phyloP scores from a whole-genome alignment of 2,113 vertebrate species.

The Jacana jacana region DNA sequence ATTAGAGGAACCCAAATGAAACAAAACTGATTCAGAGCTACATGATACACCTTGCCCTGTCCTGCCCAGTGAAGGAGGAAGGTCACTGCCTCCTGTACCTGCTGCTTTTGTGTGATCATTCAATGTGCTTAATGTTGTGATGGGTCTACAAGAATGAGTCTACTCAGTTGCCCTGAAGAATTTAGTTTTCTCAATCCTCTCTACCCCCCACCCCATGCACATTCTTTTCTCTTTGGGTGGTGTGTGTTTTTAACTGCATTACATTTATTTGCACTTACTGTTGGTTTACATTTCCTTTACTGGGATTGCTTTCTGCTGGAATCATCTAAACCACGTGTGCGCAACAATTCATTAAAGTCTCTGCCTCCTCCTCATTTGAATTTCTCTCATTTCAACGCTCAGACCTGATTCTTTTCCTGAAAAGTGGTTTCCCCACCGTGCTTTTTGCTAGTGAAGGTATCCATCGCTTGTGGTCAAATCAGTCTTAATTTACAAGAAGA shows the following conservation, averaged over 20 bases:
- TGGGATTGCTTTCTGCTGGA: background rate
- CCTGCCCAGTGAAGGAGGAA: background rate
- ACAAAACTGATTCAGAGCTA: background rate
- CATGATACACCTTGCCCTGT: background rate
- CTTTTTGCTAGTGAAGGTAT: background rate
- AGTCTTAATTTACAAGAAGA: background rate
- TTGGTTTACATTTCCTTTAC: background rate
- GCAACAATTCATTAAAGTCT: background rate
- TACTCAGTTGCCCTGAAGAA: background rate
- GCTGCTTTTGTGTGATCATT: background rate
- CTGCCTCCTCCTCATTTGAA: background rate
- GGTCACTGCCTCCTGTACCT: background rate
- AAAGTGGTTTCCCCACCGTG: background rate
- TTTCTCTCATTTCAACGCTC: background rate
- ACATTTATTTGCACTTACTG: background rate
- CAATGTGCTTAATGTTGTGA: accelerated
- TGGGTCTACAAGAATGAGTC: background rate
- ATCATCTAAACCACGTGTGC: background rate
- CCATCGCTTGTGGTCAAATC: background rate
- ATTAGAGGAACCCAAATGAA: background rate
- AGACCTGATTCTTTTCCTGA: background rate
- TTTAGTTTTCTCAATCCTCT: background rate
- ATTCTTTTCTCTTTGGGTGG: background rate
- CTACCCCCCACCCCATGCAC: background rate
- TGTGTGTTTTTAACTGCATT: background rate